Conservation (phyloP, 1,140 invertebrate genomes). For the Hyles euphorbiae region DNA sequence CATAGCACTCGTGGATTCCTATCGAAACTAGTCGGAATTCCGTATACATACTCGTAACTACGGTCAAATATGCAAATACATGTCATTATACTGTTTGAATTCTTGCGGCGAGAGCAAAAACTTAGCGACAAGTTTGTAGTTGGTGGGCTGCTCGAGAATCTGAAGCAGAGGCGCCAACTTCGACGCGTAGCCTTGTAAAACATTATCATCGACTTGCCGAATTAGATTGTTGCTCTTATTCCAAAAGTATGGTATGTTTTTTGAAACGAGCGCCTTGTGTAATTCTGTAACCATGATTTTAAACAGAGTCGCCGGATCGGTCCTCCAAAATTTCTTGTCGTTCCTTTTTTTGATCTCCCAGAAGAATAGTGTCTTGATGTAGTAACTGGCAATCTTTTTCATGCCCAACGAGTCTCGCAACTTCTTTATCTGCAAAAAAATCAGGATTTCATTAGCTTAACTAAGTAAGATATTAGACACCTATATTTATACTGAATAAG, state of each 20-base stretch:
- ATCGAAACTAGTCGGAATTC: too few species aligned
- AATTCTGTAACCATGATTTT: constrained; percentile 38
- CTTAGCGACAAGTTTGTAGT: constrained; percentile 34
- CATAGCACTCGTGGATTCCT: too few species aligned
- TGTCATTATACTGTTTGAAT: constrained; percentile 18
- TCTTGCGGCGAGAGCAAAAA: constrained; percentile 37
- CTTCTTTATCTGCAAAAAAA: constrained; percentile 46
- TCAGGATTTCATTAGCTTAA: too few species aligned
- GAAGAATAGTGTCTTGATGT: constrained; percentile 56
- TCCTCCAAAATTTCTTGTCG: constrained; percentile 32
- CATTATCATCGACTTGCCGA: constrained; percentile 14
- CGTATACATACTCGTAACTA: too few species aligned
- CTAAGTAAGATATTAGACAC: too few species aligned
- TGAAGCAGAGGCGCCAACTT: constrained; percentile 28
- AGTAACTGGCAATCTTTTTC: constrained; percentile 49
- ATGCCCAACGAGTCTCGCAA: constrained; percentile 41
- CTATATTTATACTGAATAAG: too few species aligned
- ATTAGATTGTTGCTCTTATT: constrained; percentile 46
- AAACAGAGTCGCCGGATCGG: constrained; percentile 34
- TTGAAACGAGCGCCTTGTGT: constrained; percentile 21
- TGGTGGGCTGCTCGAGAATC: constrained; percentile 25
- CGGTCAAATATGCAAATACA: too few species aligned
- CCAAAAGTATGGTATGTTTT: constrained; percentile 48
- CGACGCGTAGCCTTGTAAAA: constrained; percentile 26
- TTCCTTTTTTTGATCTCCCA: constrained; percentile 38